Conservation (phyloP, 53 echinoderm and acorn worm genomes). For the Pentamera pediparva region DNA sequence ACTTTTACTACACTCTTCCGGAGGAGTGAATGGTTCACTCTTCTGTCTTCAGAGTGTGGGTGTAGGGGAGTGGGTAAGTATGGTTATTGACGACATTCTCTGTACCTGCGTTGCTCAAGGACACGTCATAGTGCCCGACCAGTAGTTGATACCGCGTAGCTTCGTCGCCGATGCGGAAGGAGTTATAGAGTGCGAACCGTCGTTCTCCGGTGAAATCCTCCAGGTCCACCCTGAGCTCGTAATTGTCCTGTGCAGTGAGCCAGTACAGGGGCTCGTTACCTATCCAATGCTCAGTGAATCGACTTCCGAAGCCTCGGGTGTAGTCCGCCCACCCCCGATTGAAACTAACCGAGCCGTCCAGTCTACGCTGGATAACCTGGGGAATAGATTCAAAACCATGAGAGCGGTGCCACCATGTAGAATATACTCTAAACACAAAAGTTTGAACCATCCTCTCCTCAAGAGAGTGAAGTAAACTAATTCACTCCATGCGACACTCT, state of each 20-base stretch:
- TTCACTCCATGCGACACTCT: too few relatives aligned
- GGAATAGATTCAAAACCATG: too few relatives aligned
- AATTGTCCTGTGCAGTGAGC: constrained; percentile 44
- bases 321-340: constrained; percentile 53
- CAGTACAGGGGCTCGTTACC: constrained; percentile 57
- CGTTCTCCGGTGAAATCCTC: constrained; percentile 40
- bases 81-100: too few relatives aligned
- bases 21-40: too few relatives aligned
- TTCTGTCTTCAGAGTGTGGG: too few relatives aligned
- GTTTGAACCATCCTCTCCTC: too few relatives aligned
- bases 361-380: constrained; percentile 60
- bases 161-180: constrained; percentile 57
- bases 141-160: constrained; percentile 49
- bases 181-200: constrained; percentile 47
- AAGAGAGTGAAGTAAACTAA: too few relatives aligned
- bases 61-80: too few relatives aligned
- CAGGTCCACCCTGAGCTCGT: constrained; percentile 53
- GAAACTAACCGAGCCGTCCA: constrained; percentile 55
- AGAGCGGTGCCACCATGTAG: too few relatives aligned
- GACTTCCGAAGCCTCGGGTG: constrained; percentile 54
- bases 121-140: constrained; percentile 45
- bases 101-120: constrained; percentile 53
- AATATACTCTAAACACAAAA: too few relatives aligned
- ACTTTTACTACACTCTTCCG: too few relatives aligned
- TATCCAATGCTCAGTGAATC: constrained; percentile 58